phyloP scores from a whole-genome alignment of 2,888 invertebrate species.

The Heteromurus nitidus region DNA sequence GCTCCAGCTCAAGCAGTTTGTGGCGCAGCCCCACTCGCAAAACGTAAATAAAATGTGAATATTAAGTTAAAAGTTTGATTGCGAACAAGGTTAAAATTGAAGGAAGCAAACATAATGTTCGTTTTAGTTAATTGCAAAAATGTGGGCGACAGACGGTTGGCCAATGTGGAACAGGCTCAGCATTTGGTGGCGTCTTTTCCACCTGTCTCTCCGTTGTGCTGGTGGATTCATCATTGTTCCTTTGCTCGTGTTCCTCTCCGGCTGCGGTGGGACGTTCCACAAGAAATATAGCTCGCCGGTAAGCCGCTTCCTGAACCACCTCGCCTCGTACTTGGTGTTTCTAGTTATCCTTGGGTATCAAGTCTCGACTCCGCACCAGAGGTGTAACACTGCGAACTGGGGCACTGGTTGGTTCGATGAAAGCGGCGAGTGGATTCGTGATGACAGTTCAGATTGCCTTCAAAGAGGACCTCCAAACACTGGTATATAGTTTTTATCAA shows the following conservation, averaged over 20 bases:
- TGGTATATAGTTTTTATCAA: not conserved
- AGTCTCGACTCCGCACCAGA: constrained; percentile 24
- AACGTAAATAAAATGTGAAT: constrained; percentile 32
- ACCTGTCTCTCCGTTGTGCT: not conserved
- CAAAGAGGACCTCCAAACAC: constrained; percentile 34
- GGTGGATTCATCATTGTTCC: constrained; percentile 23
- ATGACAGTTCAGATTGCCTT: constrained; percentile 19
- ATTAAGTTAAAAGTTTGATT: not conserved
- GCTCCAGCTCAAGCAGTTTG: constrained; percentile 44
- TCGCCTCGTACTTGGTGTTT: constrained; percentile 61
- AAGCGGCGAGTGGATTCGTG: constrained; percentile 7
- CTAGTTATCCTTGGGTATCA: constrained; percentile 26
- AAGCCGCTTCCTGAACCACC: constrained; percentile 47
- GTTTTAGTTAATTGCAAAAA: constrained; percentile 23
- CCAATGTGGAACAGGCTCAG: constrained; percentile 59
- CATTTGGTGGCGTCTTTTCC: not conserved
- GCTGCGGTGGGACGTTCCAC: constrained; percentile 20
- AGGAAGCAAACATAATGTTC: not conserved
- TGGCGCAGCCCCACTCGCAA: constrained; percentile 63
- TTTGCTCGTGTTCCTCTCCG: not conserved
- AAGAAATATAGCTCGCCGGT: constrained; percentile 58
- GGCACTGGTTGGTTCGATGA: too few species aligned
- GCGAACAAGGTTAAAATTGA: too few species aligned
- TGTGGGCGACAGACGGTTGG: constrained; percentile 68
- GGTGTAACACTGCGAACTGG: too few species aligned